These are phyloP conservation scores for Drosophila seguyi DNA, from an alignment of 1,140 invertebrate genomes.

Conservation along the genomic window DNA sequence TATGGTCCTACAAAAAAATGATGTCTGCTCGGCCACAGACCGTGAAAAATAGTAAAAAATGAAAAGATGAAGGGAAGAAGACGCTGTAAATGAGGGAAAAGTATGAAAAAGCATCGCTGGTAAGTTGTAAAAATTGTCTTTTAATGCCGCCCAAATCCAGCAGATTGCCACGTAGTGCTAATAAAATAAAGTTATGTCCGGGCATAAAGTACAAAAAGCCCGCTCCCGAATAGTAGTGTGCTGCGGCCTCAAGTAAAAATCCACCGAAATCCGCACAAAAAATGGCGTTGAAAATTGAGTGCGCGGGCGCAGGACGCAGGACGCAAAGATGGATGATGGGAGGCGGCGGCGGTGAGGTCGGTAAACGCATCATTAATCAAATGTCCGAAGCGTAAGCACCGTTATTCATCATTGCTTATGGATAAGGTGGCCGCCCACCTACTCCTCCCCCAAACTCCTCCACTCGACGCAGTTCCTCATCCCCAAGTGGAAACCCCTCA, in stretches of 20 bases:
- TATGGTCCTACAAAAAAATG: constrained; percentile 70
- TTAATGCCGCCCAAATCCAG: constrained; percentile 83
- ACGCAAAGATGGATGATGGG: constrained; percentile 21
- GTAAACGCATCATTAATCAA: constrained; percentile 85
- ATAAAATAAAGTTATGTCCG: constrained; percentile 81
- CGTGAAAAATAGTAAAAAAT: constrained; percentile 57
- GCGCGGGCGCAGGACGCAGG: constrained; percentile 59
- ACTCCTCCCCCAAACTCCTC: background rate
- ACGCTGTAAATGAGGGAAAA: constrained; percentile 39
- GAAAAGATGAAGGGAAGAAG: constrained; percentile 13
- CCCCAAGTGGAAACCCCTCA: constrained; percentile 15
- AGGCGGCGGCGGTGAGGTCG: constrained; percentile 30
- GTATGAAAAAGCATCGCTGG: constrained; percentile 73
- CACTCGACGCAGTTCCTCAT: constrained; percentile 1
- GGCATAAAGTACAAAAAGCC: constrained; percentile 67
- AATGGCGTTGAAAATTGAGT: constrained; percentile 65
- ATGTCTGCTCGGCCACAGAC: constrained; percentile 41
- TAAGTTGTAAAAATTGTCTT: constrained; percentile 84
- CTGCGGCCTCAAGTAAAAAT: constrained; percentile 30
- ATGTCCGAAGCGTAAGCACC: constrained; percentile 82
- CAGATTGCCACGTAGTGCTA: constrained; percentile 84
- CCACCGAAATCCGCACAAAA: constrained; percentile 55
- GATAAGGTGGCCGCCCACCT: constrained; percentile 49
- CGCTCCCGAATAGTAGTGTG: constrained; percentile 70
- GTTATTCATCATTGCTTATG: constrained; percentile 84